These are phyloP conservation scores for Goniozus legneri DNA, from an alignment of 1,140 invertebrate species.

Conservation along the genomic window DNA sequence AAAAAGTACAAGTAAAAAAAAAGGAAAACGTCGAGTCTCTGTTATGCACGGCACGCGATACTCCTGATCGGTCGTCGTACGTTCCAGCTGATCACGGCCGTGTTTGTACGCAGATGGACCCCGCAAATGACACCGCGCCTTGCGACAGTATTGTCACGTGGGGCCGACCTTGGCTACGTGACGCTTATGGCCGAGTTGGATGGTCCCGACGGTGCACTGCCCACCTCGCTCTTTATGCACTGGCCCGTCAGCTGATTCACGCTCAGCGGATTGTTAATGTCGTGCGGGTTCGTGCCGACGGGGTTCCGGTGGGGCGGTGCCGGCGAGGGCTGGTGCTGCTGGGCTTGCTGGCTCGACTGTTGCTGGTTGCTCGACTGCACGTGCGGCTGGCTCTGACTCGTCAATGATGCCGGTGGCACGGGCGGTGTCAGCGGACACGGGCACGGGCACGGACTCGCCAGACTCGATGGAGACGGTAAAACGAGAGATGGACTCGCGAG, in stretches of 20 bases:
- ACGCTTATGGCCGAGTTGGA: constrained; percentile 60
- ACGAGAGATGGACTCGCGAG: constrained; percentile 72
- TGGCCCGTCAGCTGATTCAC: constrained; percentile 82
- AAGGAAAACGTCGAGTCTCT: no score
- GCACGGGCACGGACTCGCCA: constrained; percentile 62
- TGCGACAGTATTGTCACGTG: constrained; percentile 49
- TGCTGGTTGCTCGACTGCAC: constrained; percentile 2
- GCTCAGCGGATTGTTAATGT: constrained; percentile 86
- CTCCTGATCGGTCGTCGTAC: no score
- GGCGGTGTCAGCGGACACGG: constrained; percentile 53
- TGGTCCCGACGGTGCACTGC: constrained; percentile 47
- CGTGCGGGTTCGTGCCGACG: constrained; percentile 84
- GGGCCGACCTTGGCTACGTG: constrained; percentile 58
- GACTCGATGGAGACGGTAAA: constrained; percentile 63
- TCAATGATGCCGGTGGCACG: constrained; percentile 39
- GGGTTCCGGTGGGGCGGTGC: constrained; percentile 66
- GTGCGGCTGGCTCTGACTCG: constrained; percentile 22
- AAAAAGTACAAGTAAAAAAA: no score
- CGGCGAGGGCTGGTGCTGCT: constrained; percentile 22
- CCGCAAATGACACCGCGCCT: constrained; percentile 44
- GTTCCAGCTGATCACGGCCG: neutral
- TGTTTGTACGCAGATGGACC: constrained; percentile 38
- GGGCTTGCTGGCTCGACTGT: constrained; percentile 10
- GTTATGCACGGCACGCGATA: no score
- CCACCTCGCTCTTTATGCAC: constrained; percentile 60